Base-by-base conservation (phyloP, 2,888 invertebrate species). In the Catocala fraxini region DNA sequence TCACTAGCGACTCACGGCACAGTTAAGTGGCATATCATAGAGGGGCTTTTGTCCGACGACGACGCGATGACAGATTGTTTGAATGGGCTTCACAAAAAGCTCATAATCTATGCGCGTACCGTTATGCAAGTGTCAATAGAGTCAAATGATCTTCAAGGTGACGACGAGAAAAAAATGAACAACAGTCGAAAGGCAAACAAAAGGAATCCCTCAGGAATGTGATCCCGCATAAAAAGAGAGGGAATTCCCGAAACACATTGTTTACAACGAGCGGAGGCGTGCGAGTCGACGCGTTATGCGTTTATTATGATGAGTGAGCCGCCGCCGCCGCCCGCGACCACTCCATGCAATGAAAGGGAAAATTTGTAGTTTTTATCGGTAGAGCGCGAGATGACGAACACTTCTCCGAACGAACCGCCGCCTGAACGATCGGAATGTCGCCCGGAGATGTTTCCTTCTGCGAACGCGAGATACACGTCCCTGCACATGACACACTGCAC, bases 151-250 rank as follows among this genome's bases (percentile, higher is more conserved):
- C 82, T 79, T 39, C 79, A 85, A 87, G 84, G 86, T 85, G 88
- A 82, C 81, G 66, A 73, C 41, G 77, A 73, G 86, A 90, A 56
- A 90, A 90, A 88, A 86, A 83, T 83, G 82, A 85, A 84, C 83
- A 83, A 80, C 84, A 83, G 85, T 87, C 84, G 86, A 85, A 86
- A 83, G 81, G 85, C 91, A 93, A 93, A 94, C 93, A 94, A 93
- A 93, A 93, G 93, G 93, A 89, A 92, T 94, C 92, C 93, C 93
- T 90, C 79, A 91, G 90, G 93, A 93, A 93, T 93, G 93, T 83
- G 89, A 85, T 86, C 86, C 86, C 84, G 88, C 83, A 89, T 88
- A 91, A 91, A 92, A 93, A 92, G 86, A 75, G 84, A 87, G 93
- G 93, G 93, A 89, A 89, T 90, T 92, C 93, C 93, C 93, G 83